Conservation (phyloP, 2,113 vertebrate species). For the Fregata magnificens region DNA sequence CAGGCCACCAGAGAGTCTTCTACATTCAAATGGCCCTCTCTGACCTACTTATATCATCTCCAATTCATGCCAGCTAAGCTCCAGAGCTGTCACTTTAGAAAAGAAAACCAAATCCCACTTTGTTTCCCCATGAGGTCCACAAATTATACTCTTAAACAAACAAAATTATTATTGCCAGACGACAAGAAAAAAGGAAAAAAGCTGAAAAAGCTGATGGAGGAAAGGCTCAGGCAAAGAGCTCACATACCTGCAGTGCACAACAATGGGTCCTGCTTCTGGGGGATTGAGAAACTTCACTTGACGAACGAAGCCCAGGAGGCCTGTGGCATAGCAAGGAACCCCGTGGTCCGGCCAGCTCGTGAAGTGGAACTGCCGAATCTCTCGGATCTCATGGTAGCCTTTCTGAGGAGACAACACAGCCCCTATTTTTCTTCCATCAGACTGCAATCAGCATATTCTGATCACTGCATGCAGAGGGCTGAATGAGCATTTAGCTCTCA, state of each 20-base stretch:
- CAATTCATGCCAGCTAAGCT: not conserved
- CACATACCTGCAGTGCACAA: constrained; percentile 89
- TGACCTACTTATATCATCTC: not conserved
- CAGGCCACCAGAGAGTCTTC: not conserved
- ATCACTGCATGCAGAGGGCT: fast-evolving
- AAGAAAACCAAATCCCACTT: not conserved
- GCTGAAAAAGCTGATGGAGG: not conserved
- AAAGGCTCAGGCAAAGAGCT: not conserved
- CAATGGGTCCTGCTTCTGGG: constrained; percentile 90
- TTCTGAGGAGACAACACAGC: constrained; percentile 82
- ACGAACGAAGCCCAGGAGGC: constrained; percentile 92
- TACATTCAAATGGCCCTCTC: not conserved
- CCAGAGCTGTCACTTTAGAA: not conserved
- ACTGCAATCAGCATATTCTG: fast-evolving
- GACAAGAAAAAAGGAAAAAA: not conserved
- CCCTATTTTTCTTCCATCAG: constrained; percentile 7
- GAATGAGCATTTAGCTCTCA: too few relatives aligned
- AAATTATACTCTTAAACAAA: not conserved
- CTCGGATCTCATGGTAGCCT: constrained; percentile 96
- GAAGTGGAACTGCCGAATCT: constrained; percentile 97
- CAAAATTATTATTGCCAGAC: fast-evolving
- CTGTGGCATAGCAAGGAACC: constrained; percentile 94
- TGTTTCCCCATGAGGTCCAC: not conserved
- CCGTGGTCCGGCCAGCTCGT: constrained; percentile 98
- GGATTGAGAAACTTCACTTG: constrained; percentile 98